phyloP scores from a whole-genome alignment of 1,140 invertebrate genomes.

The Cydia pomonella region DNA sequence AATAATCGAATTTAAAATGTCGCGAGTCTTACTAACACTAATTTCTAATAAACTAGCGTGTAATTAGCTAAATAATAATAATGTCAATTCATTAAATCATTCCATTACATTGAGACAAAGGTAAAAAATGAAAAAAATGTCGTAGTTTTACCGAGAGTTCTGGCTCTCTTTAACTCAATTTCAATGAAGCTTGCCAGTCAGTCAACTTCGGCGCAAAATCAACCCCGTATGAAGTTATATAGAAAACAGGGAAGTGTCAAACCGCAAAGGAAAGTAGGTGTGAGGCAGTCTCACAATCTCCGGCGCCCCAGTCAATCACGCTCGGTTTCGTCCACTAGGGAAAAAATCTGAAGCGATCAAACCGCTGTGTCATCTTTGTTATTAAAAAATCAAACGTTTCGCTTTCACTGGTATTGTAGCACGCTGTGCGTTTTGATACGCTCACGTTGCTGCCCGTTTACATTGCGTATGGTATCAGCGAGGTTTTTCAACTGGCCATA shows the following conservation, averaged over 20 bases:
- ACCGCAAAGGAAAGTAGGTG: slow-evolving; percentile 17
- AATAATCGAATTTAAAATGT: no score
- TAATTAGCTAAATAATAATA: no score
- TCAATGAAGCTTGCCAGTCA: no score
- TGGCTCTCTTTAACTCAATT: no score
- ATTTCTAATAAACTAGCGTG: no score
- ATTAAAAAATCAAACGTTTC: slow-evolving; percentile 73
- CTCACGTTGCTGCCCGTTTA: neutral
- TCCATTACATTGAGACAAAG: no score
- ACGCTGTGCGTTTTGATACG: slow-evolving; percentile 39
- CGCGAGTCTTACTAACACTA: no score
- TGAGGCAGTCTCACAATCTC: neutral
- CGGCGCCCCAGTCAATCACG: slow-evolving; percentile 14
- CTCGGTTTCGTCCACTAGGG: slow-evolving; percentile 41
- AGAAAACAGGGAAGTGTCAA: slow-evolving; percentile 1
- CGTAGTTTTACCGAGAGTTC: no score
- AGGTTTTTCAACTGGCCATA: neutral
- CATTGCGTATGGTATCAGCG: neutral
- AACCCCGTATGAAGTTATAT: neutral
- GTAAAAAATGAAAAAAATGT: no score
- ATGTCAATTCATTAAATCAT: no score
- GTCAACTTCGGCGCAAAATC: neutral
- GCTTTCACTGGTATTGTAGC: slow-evolving; percentile 69
- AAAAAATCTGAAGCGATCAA: slow-evolving; percentile 49
- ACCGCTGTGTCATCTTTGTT: slow-evolving; percentile 73